Base-by-base conservation (phyloP, 2,888 invertebrate genomes). In the Patella depressa region DNA sequence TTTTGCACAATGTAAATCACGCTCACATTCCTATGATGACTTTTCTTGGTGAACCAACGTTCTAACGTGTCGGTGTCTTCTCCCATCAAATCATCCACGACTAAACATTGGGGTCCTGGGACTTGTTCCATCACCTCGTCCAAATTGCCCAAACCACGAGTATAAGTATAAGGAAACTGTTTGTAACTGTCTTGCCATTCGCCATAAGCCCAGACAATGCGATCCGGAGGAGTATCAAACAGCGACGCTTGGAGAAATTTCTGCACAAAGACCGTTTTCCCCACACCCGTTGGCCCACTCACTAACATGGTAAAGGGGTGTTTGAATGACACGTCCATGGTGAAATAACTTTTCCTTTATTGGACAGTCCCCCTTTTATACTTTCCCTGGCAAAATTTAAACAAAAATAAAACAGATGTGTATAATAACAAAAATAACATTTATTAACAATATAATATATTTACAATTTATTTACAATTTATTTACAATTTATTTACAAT, bases 1-100 rank as follows among this genome's bases (percentile, higher is more conserved):
- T 72, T 76, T 12, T 75, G 75, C 19, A 45, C 45, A 17, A 75
- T 45, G 53, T 75, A 75, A 7, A 70, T 53, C 7, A 76, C 72
- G 57, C 76, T 76, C 17, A 57, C 34, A 53, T 76, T 76, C 55
- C 76, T 5, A 15, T 76, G 76, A 71, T 76, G 72, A 45, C 55
- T 71, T 19, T 72, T 59, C 45, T 72, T 76, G 2, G 71, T 72
- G 57, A 59, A 76, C n/a, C 53, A 34, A 2, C 29, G 24, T 19
- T 45, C 53, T 9, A 72, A 11, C 7, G 29, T 45, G 7, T 71
- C 14, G 7, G 71, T 57, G 15, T 19, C 59, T 12, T 76, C 72
- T 1, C 24, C 19, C 65, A 34, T 72, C 72, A 72, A 59, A 53
- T 72, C 76, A 45, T 76, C 72, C 4, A 76, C 24, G 17, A 72